phyloP scores from a whole-genome alignment of 2,888 invertebrate species.

The Hemistola chrysoprasaria region DNA sequence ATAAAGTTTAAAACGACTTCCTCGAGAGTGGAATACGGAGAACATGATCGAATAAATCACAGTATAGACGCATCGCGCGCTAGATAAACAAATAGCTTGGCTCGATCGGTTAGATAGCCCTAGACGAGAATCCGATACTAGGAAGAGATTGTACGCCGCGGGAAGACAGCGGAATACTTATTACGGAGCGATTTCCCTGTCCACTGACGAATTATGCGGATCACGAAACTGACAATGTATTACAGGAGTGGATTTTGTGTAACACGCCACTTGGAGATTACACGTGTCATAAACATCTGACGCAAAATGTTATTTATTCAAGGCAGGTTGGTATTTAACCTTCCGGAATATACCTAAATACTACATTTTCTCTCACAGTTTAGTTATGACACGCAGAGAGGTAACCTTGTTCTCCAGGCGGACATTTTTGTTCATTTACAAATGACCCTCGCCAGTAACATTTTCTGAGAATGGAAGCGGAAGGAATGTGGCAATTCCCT shows the following conservation, averaged over 20 bases:
- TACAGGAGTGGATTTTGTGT: conserved; percentile 29
- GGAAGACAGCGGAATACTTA: conserved; percentile 24
- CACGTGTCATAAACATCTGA: conserved; percentile 33
- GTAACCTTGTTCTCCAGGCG: too few relatives aligned
- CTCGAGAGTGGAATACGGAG: conserved; percentile 30
- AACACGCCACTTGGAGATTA: conserved; percentile 38
- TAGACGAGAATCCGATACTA: conserved; percentile 20
- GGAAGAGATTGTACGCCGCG: conserved; percentile 12
- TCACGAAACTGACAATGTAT: conserved; percentile 33
- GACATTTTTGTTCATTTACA: background rate
- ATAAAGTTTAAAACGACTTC: conserved; percentile 38
- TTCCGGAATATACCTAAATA: conserved; percentile 1
- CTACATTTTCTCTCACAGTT: background rate
- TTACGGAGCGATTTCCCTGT: conserved; percentile 30
- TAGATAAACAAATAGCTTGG: conserved; percentile 39
- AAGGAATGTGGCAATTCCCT: conserved; percentile 8
- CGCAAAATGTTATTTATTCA: conserved; percentile 12
- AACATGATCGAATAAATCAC: conserved; percentile 42
- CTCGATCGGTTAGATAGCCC: conserved; percentile 26
- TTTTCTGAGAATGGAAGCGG: conserved; percentile 3
- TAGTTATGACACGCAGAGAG: background rate
- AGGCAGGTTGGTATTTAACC: conserved; percentile 7
- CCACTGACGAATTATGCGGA: conserved; percentile 41
- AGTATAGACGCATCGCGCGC: conserved; percentile 29
- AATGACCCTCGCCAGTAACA: conserved; percentile 1